Evolutionary conservation across 2,888 invertebrate species (phyloP), one percentile per base, ranked within the genome.

Genomic region (Phengaris arion): DNA sequence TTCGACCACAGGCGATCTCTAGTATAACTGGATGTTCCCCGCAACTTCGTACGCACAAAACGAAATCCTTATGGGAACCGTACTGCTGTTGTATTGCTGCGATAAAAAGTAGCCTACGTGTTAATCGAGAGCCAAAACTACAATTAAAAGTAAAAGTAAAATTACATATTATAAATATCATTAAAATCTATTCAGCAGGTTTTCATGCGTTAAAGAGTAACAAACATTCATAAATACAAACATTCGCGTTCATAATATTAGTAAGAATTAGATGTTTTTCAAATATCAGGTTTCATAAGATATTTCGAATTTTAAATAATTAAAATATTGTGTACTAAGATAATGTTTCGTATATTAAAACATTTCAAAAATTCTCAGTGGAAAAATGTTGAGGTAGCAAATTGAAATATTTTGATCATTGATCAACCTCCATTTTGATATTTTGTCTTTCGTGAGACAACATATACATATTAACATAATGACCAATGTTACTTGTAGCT

Each of bases 401-500:
- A 1, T 59, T 59, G 10, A 59, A 59, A 59, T 59, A 59, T 59
- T 59, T 59, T 59, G 22, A 59, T 59, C 59, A 59, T 59, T 22
- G 59, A 59, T 59, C 59, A 22, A 22, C 59, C 8, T 57, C 15
- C 1, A 10, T 15, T 59, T 22, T 59, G 59, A 59, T 22, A 59
- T 59, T 59, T 7, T 59, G 22, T 59, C 59, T 59, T 59, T 22
- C 22, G 59, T 22, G 59, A 22, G 59, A 59, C 59, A 22, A 59
- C 10, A 59, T 8, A 59, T 8, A 22, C 15, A 59, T 22, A 55
- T n/a, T 55, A 15, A 22, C 15, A 59, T 22, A 55, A 55, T 55
- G 10, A 59, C 15, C 59, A 10, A 59, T 59, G 22, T 59, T 22
- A 59, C 59, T 9, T 48, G 7, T 48, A 48, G 5, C 8, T 22